Base-by-base conservation (phyloP, 2,888 invertebrate genomes). In the Pasiphila rectangulata region DNA sequence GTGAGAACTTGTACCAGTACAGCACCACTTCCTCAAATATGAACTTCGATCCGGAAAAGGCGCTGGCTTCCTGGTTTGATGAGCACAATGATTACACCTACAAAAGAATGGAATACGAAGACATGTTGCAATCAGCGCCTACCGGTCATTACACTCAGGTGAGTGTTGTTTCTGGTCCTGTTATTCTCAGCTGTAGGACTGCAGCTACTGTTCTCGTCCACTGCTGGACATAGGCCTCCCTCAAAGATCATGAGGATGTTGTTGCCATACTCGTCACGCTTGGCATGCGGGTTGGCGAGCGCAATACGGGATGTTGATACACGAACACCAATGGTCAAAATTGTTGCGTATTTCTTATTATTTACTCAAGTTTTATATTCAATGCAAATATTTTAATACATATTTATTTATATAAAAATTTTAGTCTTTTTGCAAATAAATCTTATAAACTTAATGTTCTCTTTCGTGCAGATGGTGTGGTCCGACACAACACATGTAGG, bases 61-160 rank as follows among this genome's bases (percentile, higher is more conserved):
- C 73, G 0, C 21, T 81, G 4, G 43, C 61, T 0, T 32, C 61
- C 1, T 86, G 87, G 87, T 86, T 81, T 52, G 54, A 63, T 1
- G 87, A 87, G 54, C 17, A 86, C 56, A 61, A 69, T 4, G 62
- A 79, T 49, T 87, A 58, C 36, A 62, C 42, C 0, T 84, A 67
- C 45, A 69, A 67, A 3, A 62, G 69, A 0, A 2, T 86, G 10
- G 38, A 48, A 0, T 0, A 0, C 0, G 62, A 53, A 2, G 70
- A 82, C 41, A 81, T 83, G 27, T 35, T 43, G 1, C 48, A 50
- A 0, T 48, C 63, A 0, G 38, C 59, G 3, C 63, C 73, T 34
- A 69, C 81, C 17, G 86, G 84, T 3, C 86, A 87, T 54, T 87
- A 84, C 34, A 86, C 86, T 4, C 86, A 86, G 78, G 87, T 85